Evolutionary conservation across 2,113 vertebrate genomes (phyloP).

Genomic region (Larimichthys crocea): DNA sequence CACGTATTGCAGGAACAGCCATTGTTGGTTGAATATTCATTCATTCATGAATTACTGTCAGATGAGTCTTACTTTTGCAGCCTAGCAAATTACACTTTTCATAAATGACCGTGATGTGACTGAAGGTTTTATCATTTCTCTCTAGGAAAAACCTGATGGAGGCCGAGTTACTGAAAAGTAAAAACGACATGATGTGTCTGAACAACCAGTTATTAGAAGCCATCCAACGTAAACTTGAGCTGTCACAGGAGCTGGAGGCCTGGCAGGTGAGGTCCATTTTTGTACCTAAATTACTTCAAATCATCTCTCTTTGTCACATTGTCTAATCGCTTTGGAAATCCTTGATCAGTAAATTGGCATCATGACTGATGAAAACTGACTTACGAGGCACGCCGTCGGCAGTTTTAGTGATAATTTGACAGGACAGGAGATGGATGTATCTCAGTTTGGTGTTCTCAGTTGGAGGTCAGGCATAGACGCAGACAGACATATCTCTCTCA

Average conservation of each 20-base stretch:
- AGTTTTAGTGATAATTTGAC: background rate
- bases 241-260: slow-evolving; percentile 89
- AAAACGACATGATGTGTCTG: slow-evolving; percentile 83
- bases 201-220: slow-evolving; percentile 90
- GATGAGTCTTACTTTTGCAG: background rate
- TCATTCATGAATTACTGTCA: background rate
- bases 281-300: background rate
- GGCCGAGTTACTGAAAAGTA: slow-evolving; percentile 84
- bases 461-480: slow-evolving; percentile 2
- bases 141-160: slow-evolving; percentile 88
- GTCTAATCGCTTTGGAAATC: background rate
- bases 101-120: slow-evolving; percentile 5
- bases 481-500: slow-evolving; percentile 19
- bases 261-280: slow-evolving; percentile 86
- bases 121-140: slow-evolving; percentile 25
- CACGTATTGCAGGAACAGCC: background rate
- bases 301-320: background rate
- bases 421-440: background rate
- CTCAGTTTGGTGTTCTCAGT: slow-evolving; percentile 1
- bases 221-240: slow-evolving; percentile 88
- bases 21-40: background rate
- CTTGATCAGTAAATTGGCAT: background rate
- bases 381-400: background rate
- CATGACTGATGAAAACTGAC: background rate
- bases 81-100: background rate